Base-by-base conservation (phyloP, 2,888 invertebrate species). In the Sarcophaga carnaria region DNA sequence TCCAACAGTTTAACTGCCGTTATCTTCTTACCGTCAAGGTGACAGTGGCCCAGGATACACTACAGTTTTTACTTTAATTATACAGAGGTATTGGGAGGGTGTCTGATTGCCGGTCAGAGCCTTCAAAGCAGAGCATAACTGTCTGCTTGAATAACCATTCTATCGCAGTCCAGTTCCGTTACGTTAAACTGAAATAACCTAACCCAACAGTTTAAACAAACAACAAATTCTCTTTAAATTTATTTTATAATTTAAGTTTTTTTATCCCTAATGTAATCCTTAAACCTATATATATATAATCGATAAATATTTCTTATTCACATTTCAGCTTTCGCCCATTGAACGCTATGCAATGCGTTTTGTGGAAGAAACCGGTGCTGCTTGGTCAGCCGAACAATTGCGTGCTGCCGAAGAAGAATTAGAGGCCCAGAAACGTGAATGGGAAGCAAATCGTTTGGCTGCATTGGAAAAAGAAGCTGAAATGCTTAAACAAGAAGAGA, bases 311-410 rank as follows among this genome's bases (percentile, higher is more conserved):
- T 27, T 37, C 47, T 63, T 64, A 49, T 70, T 79, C 12, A 14
- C 80, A 69, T 74, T 87, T 6, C 94, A 99, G 99, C 94, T 99
- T 88, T 97, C 97, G 59, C 98, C 98, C 1, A 96, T 99, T 87
- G 99, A 99, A 94, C 96, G 97, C 79, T 99, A 99, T 94, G 99
- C 99, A 20, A 97, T 99, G 96, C 95, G 96, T 27, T 96, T 98
- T 91, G 96, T 99, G 90, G 99, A 99, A 94, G 95, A 96, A 89
- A 96, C 97, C 80, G 96, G 96, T 25, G 94, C 94, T 2, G 95
- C 95, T n/a, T 96, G 96, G 94, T 96, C 96, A 20, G 97, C 97
- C 0, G 98, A 98, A 91, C 98, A 98, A 90, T 92, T 97, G 60
- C 96, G 96, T 17, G 97, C 96, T 63, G 98, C 98, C 20, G 98